phyloP scores from a whole-genome alignment of 2,888 invertebrate species.

The Parthenolecanium corni region DNA sequence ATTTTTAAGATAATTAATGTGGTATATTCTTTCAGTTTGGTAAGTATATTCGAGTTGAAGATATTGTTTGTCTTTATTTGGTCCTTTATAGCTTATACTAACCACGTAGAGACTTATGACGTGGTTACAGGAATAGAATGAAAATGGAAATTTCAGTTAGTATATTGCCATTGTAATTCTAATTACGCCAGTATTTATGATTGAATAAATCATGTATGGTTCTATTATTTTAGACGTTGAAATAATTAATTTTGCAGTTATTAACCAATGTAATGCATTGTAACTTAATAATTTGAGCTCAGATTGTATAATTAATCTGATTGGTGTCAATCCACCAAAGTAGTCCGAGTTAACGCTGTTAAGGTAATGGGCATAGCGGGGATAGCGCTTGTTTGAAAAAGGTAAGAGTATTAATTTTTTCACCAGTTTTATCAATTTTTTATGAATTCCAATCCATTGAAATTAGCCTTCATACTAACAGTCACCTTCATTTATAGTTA shows the following conservation, averaged over 20 bases:
- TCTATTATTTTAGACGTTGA: not conserved
- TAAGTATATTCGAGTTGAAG: not conserved
- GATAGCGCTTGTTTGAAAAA: not conserved
- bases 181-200: slow-evolving; percentile 1
- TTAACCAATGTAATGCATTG: not conserved
- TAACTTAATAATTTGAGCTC: slow-evolving; percentile 1
- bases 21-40: no score
- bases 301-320: slow-evolving; percentile 4
- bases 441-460: not conserved
- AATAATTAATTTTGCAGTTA: slow-evolving; percentile 22
- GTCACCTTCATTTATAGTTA: not conserved
- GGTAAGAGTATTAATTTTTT: not conserved
- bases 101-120: slow-evolving; percentile 25
- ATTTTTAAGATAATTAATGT: no score
- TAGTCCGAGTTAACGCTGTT: slow-evolving; percentile 17
- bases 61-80: slow-evolving; percentile 22
- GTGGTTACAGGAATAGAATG: slow-evolving; percentile 10
- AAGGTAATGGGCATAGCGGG: slow-evolving; percentile 14
- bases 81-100: slow-evolving; percentile 8
- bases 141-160: not conserved
- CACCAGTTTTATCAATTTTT: not conserved
- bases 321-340: slow-evolving; percentile 15
- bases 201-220: not conserved
- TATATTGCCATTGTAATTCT: slow-evolving; percentile 1
- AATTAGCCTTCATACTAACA: no score